Percentiles rank a stretch among this genome's conserved stretches.
These are phyloP conservation scores for Trachelus troglodyta DNA, from an alignment of 2,888 invertebrate species.

Conservation along the genomic window DNA sequence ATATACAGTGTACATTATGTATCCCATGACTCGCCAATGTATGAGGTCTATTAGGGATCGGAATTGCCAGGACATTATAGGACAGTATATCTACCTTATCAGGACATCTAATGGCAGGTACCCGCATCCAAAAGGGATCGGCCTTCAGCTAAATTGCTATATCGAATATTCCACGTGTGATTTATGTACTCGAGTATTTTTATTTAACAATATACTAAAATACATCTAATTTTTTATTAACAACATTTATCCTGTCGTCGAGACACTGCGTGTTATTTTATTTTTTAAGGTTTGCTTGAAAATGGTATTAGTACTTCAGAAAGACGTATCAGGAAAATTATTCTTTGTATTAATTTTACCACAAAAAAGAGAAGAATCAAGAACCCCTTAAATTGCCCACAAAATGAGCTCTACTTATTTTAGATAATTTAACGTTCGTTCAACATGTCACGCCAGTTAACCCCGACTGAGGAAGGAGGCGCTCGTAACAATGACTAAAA, in stretches of 20 bases:
- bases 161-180: constrained; percentile 6
- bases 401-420: no score
- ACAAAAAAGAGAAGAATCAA: no score
- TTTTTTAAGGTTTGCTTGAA: no score
- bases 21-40: constrained; percentile 14
- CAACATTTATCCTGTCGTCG: no score
- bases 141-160: constrained; percentile 12
- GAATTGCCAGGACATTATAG: constrained; percentile 50
- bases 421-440: constrained; percentile 18
- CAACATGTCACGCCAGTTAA: constrained; percentile 22
- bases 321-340: no score
- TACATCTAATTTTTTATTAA: no score
- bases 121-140: constrained; percentile 42
- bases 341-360: no score
- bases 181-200: no score
- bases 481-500: constrained; percentile 18
- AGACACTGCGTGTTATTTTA: no score
- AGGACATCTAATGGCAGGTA: constrained; percentile 50
- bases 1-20: background rate
- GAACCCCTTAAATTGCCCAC: no score
- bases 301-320: no score
- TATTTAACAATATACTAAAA: no score
- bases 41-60: constrained; percentile 47
- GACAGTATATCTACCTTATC: constrained; percentile 54
- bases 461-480: constrained; percentile 16